Conservation (phyloP, 2,797 vertebrate species). For the Orestias chungarensis region DNA sequence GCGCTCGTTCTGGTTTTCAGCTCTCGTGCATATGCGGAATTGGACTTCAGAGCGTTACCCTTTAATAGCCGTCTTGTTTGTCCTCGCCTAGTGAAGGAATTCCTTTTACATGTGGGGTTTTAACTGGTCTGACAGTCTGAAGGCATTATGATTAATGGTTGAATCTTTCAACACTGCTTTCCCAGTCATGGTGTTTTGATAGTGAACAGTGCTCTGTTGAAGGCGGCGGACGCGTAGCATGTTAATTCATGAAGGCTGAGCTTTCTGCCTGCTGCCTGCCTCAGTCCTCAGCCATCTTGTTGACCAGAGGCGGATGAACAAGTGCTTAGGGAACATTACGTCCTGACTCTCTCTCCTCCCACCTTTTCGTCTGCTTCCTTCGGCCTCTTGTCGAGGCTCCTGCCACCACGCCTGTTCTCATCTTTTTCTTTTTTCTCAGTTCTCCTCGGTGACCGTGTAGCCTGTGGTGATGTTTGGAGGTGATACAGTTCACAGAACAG, state of each 20-base stretch:
- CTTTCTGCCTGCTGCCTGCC: constrained; percentile 9
- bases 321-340: constrained; percentile 63
- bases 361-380: not conserved
- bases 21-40: not conserved
- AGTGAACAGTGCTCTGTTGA: constrained; percentile 32
- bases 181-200: constrained; percentile 31
- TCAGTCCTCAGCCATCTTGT: constrained; percentile 38
- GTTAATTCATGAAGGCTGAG: constrained; percentile 28
- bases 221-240: not conserved
- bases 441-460: not conserved
- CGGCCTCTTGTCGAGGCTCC: not conserved
- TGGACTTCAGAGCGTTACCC: fast-evolving
- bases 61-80: not conserved
- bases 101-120: not conserved
- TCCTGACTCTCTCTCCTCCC: constrained; percentile 15
- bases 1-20: not conserved
- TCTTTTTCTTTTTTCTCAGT: not conserved
- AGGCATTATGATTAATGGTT: constrained; percentile 41
- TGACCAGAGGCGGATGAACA: constrained; percentile 51
- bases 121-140: not conserved
- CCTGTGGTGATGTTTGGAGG: constrained; percentile 13
- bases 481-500: constrained; percentile 21
- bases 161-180: constrained; percentile 32
- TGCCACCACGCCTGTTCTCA: not conserved
- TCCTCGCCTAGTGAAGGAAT: not conserved